phyloP scores from a whole-genome alignment of 2,113 vertebrate species.

The Calyptommatus sinebrachiatus region DNA sequence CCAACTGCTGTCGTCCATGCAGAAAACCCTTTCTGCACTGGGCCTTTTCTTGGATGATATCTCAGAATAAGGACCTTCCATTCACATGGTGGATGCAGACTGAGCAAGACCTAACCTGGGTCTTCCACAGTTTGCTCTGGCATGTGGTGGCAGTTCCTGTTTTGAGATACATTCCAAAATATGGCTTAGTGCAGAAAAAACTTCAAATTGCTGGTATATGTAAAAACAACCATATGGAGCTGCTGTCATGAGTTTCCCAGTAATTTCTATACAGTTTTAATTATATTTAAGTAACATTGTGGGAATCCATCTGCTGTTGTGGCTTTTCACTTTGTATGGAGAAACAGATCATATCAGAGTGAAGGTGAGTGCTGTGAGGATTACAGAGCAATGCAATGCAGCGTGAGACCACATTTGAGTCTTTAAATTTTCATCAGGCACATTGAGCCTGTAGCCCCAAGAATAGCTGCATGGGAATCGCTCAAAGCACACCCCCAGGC shows the following conservation, averaged over 20 bases:
- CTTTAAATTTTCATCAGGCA: not conserved
- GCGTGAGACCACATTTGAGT: not conserved
- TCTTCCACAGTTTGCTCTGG: too few relatives aligned
- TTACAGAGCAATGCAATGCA: not conserved
- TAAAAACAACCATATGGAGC: not conserved
- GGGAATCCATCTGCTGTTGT: too few relatives aligned
- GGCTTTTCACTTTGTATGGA: not conserved
- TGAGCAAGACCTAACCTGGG: too few relatives aligned
- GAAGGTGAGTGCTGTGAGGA: not conserved
- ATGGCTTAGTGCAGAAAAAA: too few relatives aligned
- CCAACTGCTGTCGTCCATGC: not conserved
- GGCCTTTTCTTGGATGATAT: too few relatives aligned
- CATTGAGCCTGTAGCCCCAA: not conserved
- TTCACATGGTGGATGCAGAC: too few relatives aligned
- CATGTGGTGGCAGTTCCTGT: too few relatives aligned
- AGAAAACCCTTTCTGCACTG: not conserved
- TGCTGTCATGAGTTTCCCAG: not conserved
- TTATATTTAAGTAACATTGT: not conserved
- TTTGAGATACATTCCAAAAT: too few relatives aligned
- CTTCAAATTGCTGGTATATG: not conserved
- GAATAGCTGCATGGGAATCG: not conserved
- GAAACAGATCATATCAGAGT: not conserved
- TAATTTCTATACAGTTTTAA: not conserved
- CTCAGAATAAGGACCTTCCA: too few relatives aligned
- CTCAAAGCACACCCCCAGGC: not conserved